These are phyloP conservation scores for Sclerodermus sp. DNA, from an alignment of 2,888 invertebrate species.

Conservation along the genomic window DNA sequence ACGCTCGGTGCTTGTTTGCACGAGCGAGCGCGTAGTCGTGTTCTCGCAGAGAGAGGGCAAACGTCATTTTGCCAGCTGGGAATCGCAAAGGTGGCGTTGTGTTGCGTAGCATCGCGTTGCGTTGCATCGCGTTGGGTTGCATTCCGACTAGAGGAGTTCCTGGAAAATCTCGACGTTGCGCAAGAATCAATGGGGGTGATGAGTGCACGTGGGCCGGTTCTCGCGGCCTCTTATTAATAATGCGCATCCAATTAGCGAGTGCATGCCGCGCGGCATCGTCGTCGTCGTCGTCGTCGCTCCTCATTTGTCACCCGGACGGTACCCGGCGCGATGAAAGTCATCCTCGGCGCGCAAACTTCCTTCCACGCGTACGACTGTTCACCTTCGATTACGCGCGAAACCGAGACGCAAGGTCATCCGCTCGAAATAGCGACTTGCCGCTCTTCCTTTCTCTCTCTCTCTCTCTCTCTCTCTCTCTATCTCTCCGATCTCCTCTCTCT, in stretches of 20 bases:
- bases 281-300: conserved; percentile 20
- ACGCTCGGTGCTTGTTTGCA: no score
- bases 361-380: conserved; percentile 9
- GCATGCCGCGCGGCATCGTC: conserved; percentile 27
- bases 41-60: no score
- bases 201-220: conserved; percentile 1
- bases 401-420: conserved; percentile 21
- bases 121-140: no score
- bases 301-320: conserved; percentile 32
- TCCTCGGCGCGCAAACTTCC: conserved; percentile 9
- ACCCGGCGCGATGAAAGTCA: conserved; percentile 31
- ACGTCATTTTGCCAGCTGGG: no score
- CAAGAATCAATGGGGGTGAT: no score
- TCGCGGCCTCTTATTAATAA: conserved; percentile 31
- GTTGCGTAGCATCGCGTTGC: no score
- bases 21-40: no score
- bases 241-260: conserved; percentile 37
- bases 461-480: neutral
- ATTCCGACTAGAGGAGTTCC: no score
- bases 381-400: conserved; percentile 22
- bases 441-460: neutral
- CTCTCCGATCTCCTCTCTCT: no score
- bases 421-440: conserved; percentile 1
- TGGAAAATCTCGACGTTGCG: no score
- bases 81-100: no score